These are phyloP conservation scores for Caenorhabditis angaria DNA, from an alignment of 2,888 invertebrate species.

Conservation along the genomic window DNA sequence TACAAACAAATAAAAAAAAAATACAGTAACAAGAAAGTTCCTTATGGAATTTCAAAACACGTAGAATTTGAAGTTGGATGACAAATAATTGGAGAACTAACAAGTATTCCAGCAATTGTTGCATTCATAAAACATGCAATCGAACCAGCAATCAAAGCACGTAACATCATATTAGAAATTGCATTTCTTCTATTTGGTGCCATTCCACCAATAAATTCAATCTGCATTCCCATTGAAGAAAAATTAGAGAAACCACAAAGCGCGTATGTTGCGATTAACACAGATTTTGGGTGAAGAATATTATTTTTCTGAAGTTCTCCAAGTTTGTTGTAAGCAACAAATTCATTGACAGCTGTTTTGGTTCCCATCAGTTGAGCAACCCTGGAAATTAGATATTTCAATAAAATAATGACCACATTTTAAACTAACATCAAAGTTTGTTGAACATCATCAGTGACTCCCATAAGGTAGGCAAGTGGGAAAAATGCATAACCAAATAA, in stretches of 20 bases:
- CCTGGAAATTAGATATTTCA: no score
- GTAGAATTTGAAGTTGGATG: constrained; percentile 14
- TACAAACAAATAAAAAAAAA: no score
- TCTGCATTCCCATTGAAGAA: constrained; percentile 74
- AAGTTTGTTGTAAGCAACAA: constrained; percentile 71
- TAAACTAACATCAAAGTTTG: constrained; percentile 55
- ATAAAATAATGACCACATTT: not conserved
- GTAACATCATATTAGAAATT: constrained; percentile 72
- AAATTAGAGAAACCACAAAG: constrained; percentile 76
- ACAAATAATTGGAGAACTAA: constrained; percentile 22
- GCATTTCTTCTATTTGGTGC: constrained; percentile 69
- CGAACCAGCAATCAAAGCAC: constrained; percentile 73
- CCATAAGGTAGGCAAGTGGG: constrained; percentile 89
- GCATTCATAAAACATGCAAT: constrained; percentile 74
- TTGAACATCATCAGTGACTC: constrained; percentile 71
- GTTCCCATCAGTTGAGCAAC: constrained; percentile 71
- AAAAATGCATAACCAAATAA: constrained; percentile 88
- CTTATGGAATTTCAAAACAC: constrained; percentile 19
- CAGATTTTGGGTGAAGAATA: constrained; percentile 41
- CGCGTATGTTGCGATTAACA: constrained; percentile 73
- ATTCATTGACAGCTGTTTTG: constrained; percentile 72
- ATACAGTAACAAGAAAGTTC: not conserved
- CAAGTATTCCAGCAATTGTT: constrained; percentile 69
- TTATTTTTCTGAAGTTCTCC: constrained; percentile 58
- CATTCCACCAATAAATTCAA: constrained; percentile 71